Conservation (phyloP, 2,888 invertebrate genomes). For the Phaedon cochleariae region DNA sequence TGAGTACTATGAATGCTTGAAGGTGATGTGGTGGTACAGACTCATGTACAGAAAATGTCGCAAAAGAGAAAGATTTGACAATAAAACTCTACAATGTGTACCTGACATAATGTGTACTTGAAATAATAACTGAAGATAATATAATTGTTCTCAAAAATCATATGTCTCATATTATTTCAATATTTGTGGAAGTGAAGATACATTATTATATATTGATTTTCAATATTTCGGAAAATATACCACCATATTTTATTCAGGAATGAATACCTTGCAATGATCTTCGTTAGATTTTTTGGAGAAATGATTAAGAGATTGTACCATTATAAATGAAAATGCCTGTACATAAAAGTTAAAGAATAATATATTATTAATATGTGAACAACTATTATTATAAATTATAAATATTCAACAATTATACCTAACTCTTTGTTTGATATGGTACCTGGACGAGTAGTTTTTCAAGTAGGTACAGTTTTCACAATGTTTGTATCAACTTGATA, state of each 20-base stretch:
- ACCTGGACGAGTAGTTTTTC: too few relatives aligned
- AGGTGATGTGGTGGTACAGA: constrained; percentile 43
- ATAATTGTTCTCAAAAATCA: neutral
- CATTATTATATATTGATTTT: too few relatives aligned
- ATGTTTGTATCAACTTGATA: neutral
- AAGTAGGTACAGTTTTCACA: neutral
- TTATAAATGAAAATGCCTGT: neutral
- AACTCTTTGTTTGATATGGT: too few relatives aligned
- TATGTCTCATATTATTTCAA: too few relatives aligned
- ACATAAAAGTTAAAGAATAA: neutral
- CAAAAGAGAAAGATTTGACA: constrained; percentile 31
- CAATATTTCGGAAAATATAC: too few relatives aligned
- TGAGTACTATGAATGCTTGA: constrained; percentile 40
- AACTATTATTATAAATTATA: neutral
- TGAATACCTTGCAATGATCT: too few relatives aligned
- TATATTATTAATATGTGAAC: neutral
- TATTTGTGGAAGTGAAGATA: too few relatives aligned
- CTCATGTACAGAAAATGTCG: constrained; percentile 31
- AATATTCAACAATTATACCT: neutral
- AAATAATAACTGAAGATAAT: neutral
- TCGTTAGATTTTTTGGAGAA: too few relatives aligned
- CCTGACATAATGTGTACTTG: constrained; percentile 22
- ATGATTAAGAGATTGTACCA: too few relatives aligned
- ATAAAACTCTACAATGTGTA: constrained; percentile 21
- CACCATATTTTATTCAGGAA: too few relatives aligned